These are phyloP conservation scores for Meteorus colon DNA, from an alignment of 2,888 invertebrate species.

Conservation along the genomic window DNA sequence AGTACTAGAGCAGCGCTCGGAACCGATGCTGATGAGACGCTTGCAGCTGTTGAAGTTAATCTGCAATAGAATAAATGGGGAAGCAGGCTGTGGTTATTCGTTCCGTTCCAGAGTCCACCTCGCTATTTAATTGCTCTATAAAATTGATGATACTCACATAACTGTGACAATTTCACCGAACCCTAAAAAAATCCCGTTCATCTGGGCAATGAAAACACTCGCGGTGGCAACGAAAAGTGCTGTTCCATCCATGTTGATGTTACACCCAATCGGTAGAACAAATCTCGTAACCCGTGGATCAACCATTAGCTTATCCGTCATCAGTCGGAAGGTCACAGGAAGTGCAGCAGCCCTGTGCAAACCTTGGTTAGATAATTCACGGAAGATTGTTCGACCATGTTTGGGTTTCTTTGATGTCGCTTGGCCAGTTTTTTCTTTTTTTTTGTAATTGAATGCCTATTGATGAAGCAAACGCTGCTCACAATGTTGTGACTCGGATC, in stretches of 20 bases:
- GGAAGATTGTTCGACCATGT: conserved; percentile 27
- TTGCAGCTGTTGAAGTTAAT: conserved; percentile 88
- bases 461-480: conserved; percentile 21
- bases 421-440: conserved; percentile 5
- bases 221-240: conserved; percentile 92
- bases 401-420: conserved; percentile 29
- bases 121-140: not conserved
- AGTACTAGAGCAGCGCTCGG: conserved; percentile 90
- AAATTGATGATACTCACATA: conserved; percentile 78
- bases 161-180: conserved; percentile 91
- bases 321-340: conserved; percentile 89
- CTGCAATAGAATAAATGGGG: conserved; percentile 70
- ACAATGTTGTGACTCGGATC: conserved; percentile 43
- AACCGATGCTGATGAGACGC: conserved; percentile 91
- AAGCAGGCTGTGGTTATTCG: not conserved
- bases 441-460: conserved; percentile 32
- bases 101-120: not conserved
- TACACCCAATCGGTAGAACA: conserved; percentile 92
- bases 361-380: conserved; percentile 62
- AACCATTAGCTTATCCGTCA: conserved; percentile 88
- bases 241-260: conserved; percentile 95
- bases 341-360: conserved; percentile 84
- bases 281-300: conserved; percentile 90
- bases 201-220: conserved; percentile 89
- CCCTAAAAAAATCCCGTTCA: conserved; percentile 87